Conservation (phyloP, 2,113 vertebrate species). For the Phalacrocorax brasilianus region DNA sequence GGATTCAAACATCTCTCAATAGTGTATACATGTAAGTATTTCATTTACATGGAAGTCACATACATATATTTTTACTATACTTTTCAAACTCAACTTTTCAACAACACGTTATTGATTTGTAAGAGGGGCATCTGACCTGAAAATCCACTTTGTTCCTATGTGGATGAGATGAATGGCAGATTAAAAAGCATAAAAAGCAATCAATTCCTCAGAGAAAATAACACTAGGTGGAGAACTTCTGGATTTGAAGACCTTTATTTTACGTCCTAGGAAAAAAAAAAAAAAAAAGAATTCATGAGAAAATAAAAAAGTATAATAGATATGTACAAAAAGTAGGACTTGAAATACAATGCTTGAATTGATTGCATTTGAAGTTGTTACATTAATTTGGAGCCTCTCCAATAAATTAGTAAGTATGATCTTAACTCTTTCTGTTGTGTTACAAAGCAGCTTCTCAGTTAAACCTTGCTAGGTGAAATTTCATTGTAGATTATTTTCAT, state of each 20-base stretch:
- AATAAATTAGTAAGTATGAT: background rate
- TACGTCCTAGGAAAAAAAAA: background rate
- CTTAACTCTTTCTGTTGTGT: background rate
- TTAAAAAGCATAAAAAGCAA: slow-evolving; percentile 21
- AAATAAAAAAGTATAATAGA: background rate
- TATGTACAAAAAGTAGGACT: background rate
- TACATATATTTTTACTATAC: background rate
- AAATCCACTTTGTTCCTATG: slow-evolving; percentile 9
- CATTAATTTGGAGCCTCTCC: background rate
- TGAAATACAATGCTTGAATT: background rate
- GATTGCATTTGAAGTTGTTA: background rate
- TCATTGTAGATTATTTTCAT: background rate
- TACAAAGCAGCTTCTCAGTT: background rate
- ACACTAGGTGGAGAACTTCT: background rate
- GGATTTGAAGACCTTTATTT: slow-evolving; percentile 4
- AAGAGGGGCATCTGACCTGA: background rate
- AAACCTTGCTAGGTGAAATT: background rate
- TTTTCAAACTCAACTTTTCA: slow-evolving; percentile 9
- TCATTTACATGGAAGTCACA: background rate
- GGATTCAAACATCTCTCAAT: background rate
- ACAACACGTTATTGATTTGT: background rate
- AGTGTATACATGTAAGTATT: background rate
- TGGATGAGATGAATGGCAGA: background rate
- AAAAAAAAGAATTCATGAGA: background rate
- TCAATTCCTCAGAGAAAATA: slow-evolving; percentile 6